phyloP scores from a whole-genome alignment of 1,140 invertebrate species.

The Lamellibrachia luymesi region DNA sequence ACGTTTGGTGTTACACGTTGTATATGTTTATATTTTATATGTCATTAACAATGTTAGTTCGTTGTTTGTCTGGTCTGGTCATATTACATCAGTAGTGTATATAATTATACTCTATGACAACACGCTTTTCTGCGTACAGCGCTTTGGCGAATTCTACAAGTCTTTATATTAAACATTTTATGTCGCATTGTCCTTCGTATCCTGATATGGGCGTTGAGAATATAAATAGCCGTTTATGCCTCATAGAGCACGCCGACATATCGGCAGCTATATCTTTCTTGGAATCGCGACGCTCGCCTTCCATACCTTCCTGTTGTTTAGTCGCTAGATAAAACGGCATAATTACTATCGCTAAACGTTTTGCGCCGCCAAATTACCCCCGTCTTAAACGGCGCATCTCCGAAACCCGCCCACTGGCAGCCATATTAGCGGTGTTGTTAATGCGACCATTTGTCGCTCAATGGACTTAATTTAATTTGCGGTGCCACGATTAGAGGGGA shows the following conservation, averaged over 20 bases:
- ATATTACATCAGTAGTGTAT: too few relatives aligned
- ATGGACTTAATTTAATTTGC: slow-evolving; percentile 2
- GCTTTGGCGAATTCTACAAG: not conserved
- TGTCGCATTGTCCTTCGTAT: not conserved
- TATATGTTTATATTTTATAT: not conserved
- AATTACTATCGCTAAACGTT: not conserved
- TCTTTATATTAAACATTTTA: not conserved
- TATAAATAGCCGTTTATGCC: not conserved
- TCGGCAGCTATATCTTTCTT: not conserved
- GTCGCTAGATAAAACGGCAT: not conserved
- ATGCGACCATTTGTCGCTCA: not conserved
- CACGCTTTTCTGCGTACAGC: not conserved
- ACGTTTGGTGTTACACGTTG: not conserved
- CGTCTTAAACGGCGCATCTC: not conserved
- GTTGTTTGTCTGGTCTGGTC: not conserved
- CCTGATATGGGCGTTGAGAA: not conserved
- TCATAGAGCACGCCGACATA: not conserved
- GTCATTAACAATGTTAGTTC: not conserved
- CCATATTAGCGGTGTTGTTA: not conserved
- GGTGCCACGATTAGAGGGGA: not conserved
- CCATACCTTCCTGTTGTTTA: not conserved
- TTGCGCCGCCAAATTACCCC: not conserved
- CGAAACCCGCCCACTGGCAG: not conserved
- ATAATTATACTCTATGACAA: too few relatives aligned
- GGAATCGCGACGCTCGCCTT: not conserved